Conservation (phyloP, 2,113 vertebrate species). For the Mustela nigripes region DNA sequence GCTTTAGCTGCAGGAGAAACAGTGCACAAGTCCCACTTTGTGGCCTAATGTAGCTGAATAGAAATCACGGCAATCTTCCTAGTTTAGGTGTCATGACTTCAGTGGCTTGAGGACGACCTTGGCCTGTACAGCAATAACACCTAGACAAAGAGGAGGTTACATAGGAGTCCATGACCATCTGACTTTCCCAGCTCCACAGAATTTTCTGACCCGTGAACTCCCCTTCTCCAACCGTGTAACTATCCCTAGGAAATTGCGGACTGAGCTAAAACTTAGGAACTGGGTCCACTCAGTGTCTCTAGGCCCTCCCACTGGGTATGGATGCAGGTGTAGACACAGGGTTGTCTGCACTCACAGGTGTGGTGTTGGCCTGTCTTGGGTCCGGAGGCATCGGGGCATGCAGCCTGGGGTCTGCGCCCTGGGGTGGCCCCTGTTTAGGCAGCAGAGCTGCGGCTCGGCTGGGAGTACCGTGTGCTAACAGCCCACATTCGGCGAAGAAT, state of each 20-base stretch:
- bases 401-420: not conserved
- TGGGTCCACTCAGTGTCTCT: not conserved
- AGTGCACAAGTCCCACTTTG: accelerated
- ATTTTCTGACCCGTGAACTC: not conserved
- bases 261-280: not conserved
- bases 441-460: no score
- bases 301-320: no score
- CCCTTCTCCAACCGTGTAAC: no score
- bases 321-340: no score
- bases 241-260: not conserved
- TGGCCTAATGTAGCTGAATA: not conserved
- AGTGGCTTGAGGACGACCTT: no score
- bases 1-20: not conserved
- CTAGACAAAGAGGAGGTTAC: no score
- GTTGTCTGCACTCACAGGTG: not conserved
- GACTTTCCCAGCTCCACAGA: not conserved
- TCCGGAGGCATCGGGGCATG: not conserved
- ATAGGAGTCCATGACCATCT: not conserved
- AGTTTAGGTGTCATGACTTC: no score
- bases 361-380: not conserved
- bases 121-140: no score
- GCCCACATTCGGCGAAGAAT: not conserved
- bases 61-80: not conserved
- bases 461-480: not conserved
- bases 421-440: not conserved